Evolutionary conservation across 2,888 invertebrate species (phyloP), one percentile per base, ranked within the genome.

Genomic region (Chironomus tentans): DNA sequence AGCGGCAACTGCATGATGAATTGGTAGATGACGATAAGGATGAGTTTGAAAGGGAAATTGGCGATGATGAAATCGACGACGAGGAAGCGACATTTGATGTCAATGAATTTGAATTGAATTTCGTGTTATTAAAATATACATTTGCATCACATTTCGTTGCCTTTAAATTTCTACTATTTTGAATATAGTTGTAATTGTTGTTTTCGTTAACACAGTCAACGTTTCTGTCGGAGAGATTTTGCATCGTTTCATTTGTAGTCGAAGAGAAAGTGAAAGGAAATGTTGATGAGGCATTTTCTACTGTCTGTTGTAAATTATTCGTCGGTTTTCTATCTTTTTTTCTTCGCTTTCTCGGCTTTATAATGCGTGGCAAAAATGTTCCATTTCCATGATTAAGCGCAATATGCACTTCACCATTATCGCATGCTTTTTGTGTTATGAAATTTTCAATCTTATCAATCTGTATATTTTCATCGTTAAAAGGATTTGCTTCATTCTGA

Each of bases 311-410:
- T 21, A 78, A 77, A 21, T 68, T 47, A 50, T 47, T 80, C 78
- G 4, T 85, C 48, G 92, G 91, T 84, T 93, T 92, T 79, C 93
- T 87, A 82, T 94, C 94, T 84, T 94, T 95, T 89, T 94, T 95
- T 82, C 94, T 89, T 73, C 95, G 88, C 82, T 95, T 95, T 71
- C 95, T 86, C 5, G 94, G 94, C 83, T 95, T 95, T 80, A 95
- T 94, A 78, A 95, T 94, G 79, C 95, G 87, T 78, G 94, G 94
- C 81, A 94, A 85, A 84, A 92, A 92, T 78, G 91, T 91, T 81
- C 92, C 93, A 10, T 74, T 74, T 21, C 68, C 50, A 46, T 68
- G 90, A 46, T 48, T 56, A 56, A 56, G 15, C 56, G 18, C 56
- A 15, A 46, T 61, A 12, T 72, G 61, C 46, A 28, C 28, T 24